These are phyloP conservation scores for Acipenser transmontanus DNA, from an alignment of 2,797 vertebrate species.

Conservation along the genomic window DNA sequence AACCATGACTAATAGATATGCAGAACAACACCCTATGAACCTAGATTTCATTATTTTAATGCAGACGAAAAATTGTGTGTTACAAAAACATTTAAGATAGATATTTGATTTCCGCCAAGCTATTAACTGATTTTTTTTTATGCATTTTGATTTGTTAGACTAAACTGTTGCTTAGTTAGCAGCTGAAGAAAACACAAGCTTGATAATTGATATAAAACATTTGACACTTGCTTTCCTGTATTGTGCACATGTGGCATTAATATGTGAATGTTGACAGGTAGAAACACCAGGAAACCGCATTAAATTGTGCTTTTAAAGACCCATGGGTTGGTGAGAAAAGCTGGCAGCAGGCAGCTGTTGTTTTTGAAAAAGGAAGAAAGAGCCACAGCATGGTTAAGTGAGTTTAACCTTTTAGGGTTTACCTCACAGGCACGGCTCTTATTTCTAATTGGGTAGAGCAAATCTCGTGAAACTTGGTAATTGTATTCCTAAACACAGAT, in stretches of 20 bases:
- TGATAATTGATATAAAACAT: constrained; percentile 51
- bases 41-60: no score
- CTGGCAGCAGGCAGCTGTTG: constrained; percentile 24
- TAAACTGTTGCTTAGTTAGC: constrained; percentile 34
- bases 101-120: no score
- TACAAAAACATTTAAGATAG: no score
- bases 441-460: constrained; percentile 1
- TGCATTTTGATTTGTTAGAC: constrained; percentile 31
- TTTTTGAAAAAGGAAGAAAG: constrained; percentile 12
- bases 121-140: no score
- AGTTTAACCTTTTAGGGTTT: constrained; percentile 14
- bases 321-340: constrained; percentile 15
- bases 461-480: constrained; percentile 9
- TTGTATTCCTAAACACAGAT: no score
- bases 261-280: constrained; percentile 36
- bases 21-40: no score
- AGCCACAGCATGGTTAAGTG: constrained; percentile 3
- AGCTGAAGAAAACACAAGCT: constrained; percentile 29
- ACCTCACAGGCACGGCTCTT: constrained; percentile 7
- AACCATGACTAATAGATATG: no score
- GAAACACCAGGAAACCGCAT: constrained; percentile 30
- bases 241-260: constrained; percentile 44
- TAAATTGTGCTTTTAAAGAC: constrained; percentile 31
- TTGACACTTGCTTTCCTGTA: constrained; percentile 29
- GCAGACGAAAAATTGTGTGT: no score